phyloP scores from a whole-genome alignment of 2,113 vertebrate genomes.

The Ia io region DNA sequence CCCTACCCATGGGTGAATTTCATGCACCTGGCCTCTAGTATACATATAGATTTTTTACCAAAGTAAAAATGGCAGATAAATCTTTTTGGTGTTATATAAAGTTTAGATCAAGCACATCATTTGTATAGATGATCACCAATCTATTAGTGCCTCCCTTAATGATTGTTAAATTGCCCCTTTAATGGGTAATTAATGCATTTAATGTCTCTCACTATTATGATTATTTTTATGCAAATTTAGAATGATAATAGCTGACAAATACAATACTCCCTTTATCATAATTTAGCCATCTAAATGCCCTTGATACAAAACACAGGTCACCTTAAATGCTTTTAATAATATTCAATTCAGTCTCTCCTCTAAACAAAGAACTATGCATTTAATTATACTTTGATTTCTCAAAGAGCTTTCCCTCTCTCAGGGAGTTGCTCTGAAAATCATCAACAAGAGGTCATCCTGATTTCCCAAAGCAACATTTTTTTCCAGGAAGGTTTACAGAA shows the following conservation, averaged over 20 bases:
- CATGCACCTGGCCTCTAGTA: no score
- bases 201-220: constrained; percentile 60
- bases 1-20: no score
- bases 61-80: constrained; percentile 51
- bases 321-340: constrained; percentile 60
- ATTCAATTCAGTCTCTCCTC: constrained; percentile 41
- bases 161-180: constrained; percentile 74
- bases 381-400: constrained; percentile 61
- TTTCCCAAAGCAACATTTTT: neutral
- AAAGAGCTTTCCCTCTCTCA: neutral
- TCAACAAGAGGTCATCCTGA: constrained; percentile 18
- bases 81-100: constrained; percentile 54
- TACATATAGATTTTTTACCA: neutral
- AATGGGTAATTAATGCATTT: constrained; percentile 75
- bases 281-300: constrained; percentile 68
- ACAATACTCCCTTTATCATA: constrained; percentile 65
- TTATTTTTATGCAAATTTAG: constrained; percentile 75
- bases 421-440: constrained; percentile 28
- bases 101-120: constrained; percentile 60
- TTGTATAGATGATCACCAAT: constrained; percentile 65
- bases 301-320: constrained; percentile 69
- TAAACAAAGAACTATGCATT: constrained; percentile 58
- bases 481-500: neutral
- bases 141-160: constrained; percentile 65
- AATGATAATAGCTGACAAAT: constrained; percentile 67